Evolutionary conservation across 2,888 invertebrate species (phyloP), one percentile per base, ranked within the genome.

Genomic region (Catocala sponsa): DNA sequence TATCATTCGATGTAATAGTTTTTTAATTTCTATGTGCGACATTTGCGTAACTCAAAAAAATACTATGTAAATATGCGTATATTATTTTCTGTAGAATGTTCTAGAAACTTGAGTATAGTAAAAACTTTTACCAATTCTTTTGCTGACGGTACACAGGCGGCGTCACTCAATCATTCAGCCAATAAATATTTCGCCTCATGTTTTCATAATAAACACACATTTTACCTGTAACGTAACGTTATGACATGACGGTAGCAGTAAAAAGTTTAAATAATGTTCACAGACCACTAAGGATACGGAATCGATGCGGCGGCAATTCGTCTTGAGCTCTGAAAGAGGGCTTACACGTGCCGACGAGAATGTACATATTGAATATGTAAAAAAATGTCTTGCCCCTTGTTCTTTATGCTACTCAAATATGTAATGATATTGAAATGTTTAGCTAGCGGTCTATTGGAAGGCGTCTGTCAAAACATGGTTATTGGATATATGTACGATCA

Each of bases 121-220:
- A n/a, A 47, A 11, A 15, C n/a, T 12, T 25, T 32, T 32, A 48
- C 41, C 25, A n/a, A 42, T 55, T 55, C 59, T 48, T 11, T 58
- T 50, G 55, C 46, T 46, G 62, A 54, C 57, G 55, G 68, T 77
- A 68, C 70, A 62, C 65, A 56, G 76, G 71, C 71, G 72, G 68
- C 75, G 76, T 72, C 81, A 70, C 78, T 90, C 87, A 87, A 89
- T 90, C 89, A 90, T 87, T 76, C 72, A 69, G 48, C 70, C 85
- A 85, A 91, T 90, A 89, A 89, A 89, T 88, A 88, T 89, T 86
- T 87, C 80, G 78, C 79, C 86, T 90, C 90, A 90, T 90, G 90
- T 88, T 87, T 88, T 82, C 83, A 78, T 90, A 87, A 89, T 90
- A 82, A 79, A 80, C 67, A 76, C 83, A 83, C 82, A 81, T 83